Evolutionary conservation across 2,797 vertebrate species (phyloP).

Genomic region (Sebastes melanostomus): DNA sequence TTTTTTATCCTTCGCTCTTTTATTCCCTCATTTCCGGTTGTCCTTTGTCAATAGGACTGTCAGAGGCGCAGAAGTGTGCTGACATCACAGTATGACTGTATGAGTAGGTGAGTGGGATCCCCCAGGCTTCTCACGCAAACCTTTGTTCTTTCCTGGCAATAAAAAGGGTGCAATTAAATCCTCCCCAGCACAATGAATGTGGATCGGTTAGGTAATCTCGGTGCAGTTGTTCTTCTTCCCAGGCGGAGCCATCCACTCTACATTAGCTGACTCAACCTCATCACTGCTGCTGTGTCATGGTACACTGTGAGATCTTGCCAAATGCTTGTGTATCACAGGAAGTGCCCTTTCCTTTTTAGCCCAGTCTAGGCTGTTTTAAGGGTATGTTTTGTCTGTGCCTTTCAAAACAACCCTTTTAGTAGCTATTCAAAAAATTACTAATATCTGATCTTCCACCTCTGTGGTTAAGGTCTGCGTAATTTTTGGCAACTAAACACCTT

Average conservation of each 20-base stretch:
- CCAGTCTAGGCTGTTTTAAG: neutral
- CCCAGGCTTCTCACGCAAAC: slow-evolving; percentile 35
- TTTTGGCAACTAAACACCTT: neutral
- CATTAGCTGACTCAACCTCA: slow-evolving; percentile 41
- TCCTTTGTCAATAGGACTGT: neutral
- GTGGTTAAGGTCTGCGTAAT: neutral
- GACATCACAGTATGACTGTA: slow-evolving; percentile 41
- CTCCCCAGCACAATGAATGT: slow-evolving; percentile 9
- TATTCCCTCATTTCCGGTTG: slow-evolving; percentile 22
- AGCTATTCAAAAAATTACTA: neutral
- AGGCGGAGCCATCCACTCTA: neutral
- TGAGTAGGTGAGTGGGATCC: slow-evolving; percentile 32
- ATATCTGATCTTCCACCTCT: neutral
- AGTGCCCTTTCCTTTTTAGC: neutral
- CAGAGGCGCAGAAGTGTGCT: neutral
- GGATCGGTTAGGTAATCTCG: slow-evolving; percentile 20
- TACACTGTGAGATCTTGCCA: slow-evolving; percentile 1
- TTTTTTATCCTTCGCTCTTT: neutral
- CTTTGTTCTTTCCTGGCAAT: slow-evolving; percentile 30
- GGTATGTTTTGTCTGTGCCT: neutral
- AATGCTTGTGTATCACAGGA: neutral
- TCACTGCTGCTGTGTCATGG: slow-evolving; percentile 2
- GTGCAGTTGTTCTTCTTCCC: neutral
- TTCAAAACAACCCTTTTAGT: neutral
- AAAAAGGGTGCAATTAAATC: slow-evolving; percentile 53